Percentiles rank a stretch among this genome's conserved stretches.
Evolutionary conservation across 2,888 invertebrate genomes (phyloP).

Genomic region (Dryomyza anilis): DNA sequence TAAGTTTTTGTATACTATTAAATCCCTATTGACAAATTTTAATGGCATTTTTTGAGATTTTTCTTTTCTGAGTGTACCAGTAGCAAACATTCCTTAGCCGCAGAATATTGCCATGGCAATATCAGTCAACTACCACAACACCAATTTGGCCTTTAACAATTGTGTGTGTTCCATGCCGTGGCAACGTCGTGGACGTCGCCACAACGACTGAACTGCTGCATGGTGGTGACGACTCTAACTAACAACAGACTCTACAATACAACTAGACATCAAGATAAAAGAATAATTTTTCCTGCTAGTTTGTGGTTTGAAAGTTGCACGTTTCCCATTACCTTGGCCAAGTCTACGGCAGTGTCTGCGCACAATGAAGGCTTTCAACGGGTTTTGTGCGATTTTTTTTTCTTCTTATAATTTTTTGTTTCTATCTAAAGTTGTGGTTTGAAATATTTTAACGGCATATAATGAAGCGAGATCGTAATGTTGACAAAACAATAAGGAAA

Average conservation of each 20-base stretch:
- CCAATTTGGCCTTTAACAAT: background rate
- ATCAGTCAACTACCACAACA: background rate
- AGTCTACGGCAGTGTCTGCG: background rate
- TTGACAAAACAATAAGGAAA: background rate
- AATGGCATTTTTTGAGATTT: background rate
- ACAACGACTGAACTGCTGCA: background rate
- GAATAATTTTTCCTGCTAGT: conserved; percentile 15
- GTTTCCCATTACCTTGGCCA: conserved; percentile 6
- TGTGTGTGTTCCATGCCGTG: background rate
- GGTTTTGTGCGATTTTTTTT: no score
- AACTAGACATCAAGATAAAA: conserved; percentile 4
- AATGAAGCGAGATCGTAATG: background rate
- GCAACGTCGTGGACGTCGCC: background rate
- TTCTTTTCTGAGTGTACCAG: background rate
- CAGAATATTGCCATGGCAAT: conserved; percentile 6
- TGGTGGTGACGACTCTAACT: background rate
- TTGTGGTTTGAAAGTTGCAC: conserved; percentile 12
- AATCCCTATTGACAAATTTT: no score
- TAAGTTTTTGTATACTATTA: no score
- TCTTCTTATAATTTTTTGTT: no score
- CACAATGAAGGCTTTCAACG: conserved; percentile 34
- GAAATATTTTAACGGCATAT: conserved; percentile 37
- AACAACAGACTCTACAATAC: background rate
- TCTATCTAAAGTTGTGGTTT: conserved; percentile 13
- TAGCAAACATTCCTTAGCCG: background rate